A percentile compares a stretch with the other conserved stretches of the same genome.
These are phyloP conservation scores for Drosophila nebulosa DNA, from an alignment of 1,140 invertebrate genomes.

Conservation along the genomic window DNA sequence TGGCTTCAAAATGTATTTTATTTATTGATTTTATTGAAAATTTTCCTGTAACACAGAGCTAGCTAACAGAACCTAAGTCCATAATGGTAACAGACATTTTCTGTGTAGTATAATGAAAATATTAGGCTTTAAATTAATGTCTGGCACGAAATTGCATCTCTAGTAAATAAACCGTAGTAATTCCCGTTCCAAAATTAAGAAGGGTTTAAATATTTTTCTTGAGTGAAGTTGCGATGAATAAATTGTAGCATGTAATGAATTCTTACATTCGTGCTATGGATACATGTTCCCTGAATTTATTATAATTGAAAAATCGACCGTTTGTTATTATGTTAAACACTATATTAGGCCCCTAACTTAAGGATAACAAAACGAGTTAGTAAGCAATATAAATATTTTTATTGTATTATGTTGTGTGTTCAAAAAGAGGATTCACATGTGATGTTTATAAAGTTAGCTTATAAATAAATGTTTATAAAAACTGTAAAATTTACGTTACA, in stretches of 20 bases:
- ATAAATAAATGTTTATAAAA: constrained; percentile 10
- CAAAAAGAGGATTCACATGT: not conserved
- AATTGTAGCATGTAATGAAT: too few relatives aligned
- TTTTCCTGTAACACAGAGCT: not conserved
- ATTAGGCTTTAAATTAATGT: not conserved
- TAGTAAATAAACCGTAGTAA: too few relatives aligned
- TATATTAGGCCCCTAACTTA: too few relatives aligned
- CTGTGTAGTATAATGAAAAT: not conserved
- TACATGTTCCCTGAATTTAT: too few relatives aligned
- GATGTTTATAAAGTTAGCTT: constrained; percentile 5
- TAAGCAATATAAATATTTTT: not conserved
- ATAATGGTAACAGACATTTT: not conserved
- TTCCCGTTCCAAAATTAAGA: not conserved
- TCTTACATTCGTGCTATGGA: too few relatives aligned
- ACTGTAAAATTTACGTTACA: constrained; percentile 7
- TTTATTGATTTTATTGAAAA: constrained; percentile 60
- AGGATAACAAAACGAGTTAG: not conserved
- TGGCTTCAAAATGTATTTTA: constrained; percentile 51
- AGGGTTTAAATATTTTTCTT: too few relatives aligned
- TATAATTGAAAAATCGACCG: too few relatives aligned
- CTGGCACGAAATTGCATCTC: too few relatives aligned
- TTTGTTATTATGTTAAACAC: too few relatives aligned
- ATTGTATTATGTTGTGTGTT: not conserved
- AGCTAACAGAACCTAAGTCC: not conserved
- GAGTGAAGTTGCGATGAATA: too few relatives aligned